Base-by-base conservation (phyloP, 1,140 invertebrate genomes). In the Tribolium madens region DNA sequence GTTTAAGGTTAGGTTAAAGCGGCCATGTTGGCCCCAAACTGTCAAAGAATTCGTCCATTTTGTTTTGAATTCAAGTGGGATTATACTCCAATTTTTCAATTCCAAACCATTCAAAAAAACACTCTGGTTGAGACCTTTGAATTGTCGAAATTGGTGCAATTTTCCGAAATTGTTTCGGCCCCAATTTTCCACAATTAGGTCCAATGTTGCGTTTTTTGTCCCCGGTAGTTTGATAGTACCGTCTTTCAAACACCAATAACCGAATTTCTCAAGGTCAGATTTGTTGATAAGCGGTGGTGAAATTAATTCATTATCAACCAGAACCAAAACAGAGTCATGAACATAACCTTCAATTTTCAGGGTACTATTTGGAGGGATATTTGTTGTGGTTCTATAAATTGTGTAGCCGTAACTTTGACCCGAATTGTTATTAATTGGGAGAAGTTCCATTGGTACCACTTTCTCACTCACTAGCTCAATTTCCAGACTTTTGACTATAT, bases 371-470 rank as follows among this genome's bases (percentile, higher is more conserved):
- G 71, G 13, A 26, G 75, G 46, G 9, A 84, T 77, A 31, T 78
- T 18, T 6, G 78, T 13, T 42, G 73, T 76, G 6, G 80, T 74
- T 68, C 85, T 87, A 77, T 91, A 90, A 17, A 89, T 64, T 69
- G 89, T 86, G 77, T 88, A 90, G 0, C 90, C 90, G 80, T 89
- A 90, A 71, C 87, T 87, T 83, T 91, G 90, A 0, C 89, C 89
- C 77, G 82, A 86, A 10, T 84, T 84, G 42, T 87, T 85, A 76
- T 89, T 88, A n/a, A 89, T 86, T 9, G 85, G 81, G 14, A 90
- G 82, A 50, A 86, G 82, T 82, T 91, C 90, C 90, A 91, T 91
- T 31, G 85, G 80, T 3, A 86, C 64, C n/a, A 83, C 57, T 10
- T 79, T 77, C 33, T 57, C 9, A 53, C 73, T 72, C 0, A 12